phyloP scores from a whole-genome alignment of 2,888 invertebrate genomes.

The Lepidochrysops patricia region DNA sequence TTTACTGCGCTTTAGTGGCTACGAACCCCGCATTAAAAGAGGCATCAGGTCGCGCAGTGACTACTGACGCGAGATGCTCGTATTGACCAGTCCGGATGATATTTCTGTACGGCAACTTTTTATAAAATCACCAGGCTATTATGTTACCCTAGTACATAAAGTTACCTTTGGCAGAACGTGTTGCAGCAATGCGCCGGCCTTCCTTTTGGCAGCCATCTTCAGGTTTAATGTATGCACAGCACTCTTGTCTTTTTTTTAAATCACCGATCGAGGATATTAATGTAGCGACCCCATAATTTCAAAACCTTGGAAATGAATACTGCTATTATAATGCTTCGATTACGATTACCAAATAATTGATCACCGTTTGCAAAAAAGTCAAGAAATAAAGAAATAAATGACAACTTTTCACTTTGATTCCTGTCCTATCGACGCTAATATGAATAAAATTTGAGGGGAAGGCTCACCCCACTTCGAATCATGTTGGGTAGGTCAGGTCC shows the following conservation, averaged over 20 bases:
- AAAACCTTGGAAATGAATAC: constrained; percentile 16
- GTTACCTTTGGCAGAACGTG: constrained; percentile 76
- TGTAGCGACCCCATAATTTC: constrained; percentile 48
- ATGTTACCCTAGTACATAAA: constrained; percentile 28
- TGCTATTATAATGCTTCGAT: constrained; percentile 21
- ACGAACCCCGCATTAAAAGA: constrained; percentile 36
- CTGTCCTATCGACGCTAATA: constrained; percentile 20
- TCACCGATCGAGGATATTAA: constrained; percentile 37
- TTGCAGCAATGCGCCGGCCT: constrained; percentile 83
- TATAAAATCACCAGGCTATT: neutral
- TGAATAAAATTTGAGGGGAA: constrained; percentile 21
- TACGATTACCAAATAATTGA: neutral
- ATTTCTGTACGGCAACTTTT: constrained; percentile 17
- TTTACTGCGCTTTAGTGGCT: constrained; percentile 49
- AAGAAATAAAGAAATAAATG: neutral
- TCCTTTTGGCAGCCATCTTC: constrained; percentile 83
- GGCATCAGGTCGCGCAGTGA: constrained; percentile 16
- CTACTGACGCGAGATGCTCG: constrained; percentile 13
- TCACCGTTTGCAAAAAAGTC: neutral
- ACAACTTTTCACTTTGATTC: neutral
- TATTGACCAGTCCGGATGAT: constrained; percentile 20
- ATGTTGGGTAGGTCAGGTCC: constrained; percentile 31
- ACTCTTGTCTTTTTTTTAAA: constrained; percentile 50
- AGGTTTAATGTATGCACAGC: constrained; percentile 48
- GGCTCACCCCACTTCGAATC: constrained; percentile 21